Conservation (phyloP, 2,888 invertebrate species). For the Hydrotaea cyrtoneurina region DNA sequence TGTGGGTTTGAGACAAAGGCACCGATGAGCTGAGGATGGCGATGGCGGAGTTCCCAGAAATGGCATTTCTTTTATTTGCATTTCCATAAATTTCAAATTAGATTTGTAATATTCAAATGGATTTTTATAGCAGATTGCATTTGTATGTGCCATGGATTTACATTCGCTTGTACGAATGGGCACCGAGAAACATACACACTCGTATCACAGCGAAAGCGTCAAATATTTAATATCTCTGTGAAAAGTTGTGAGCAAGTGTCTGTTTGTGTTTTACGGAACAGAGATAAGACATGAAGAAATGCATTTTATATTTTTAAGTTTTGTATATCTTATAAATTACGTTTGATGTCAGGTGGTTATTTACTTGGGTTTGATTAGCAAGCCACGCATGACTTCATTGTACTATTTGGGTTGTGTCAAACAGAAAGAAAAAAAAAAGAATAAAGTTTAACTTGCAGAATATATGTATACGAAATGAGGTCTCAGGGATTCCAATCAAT, state of each 20-base stretch:
- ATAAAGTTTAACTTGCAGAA: too few relatives aligned
- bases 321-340: conserved; percentile 46
- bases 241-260: neutral
- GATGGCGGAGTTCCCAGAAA: conserved; percentile 15
- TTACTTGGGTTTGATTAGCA: conserved; percentile 23
- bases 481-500: too few relatives aligned
- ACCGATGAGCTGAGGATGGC: conserved; percentile 5
- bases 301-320: conserved; percentile 36
- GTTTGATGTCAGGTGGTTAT: conserved; percentile 38
- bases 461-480: too few relatives aligned
- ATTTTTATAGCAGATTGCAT: conserved; percentile 62
- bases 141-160: conserved; percentile 41
- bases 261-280: neutral
- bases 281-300: conserved; percentile 26
- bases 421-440: neutral
- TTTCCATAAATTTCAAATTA: conserved; percentile 68
- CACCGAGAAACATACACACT: conserved; percentile 13
- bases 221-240: neutral
- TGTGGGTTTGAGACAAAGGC: neutral
- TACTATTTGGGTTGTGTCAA: neutral
- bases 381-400: neutral
- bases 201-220: neutral
- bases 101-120: conserved; percentile 67
- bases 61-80: conserved; percentile 58
- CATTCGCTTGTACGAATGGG: neutral